Percentiles rank a stretch among this genome's conserved stretches.
Conservation (phyloP, 2,888 invertebrate genomes). For the Psococerastis gibbosa region DNA sequence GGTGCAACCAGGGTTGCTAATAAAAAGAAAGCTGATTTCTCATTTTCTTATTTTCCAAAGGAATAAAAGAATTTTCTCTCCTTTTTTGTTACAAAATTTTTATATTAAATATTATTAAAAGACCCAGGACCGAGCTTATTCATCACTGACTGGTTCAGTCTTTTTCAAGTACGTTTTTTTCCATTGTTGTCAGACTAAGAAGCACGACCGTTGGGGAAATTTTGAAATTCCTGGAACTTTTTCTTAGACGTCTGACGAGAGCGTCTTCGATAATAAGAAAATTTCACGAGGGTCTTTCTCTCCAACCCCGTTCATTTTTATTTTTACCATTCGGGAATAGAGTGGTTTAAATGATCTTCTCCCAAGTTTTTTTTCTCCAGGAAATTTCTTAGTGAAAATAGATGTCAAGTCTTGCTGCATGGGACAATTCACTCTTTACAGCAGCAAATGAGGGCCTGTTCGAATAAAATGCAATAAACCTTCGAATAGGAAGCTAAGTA, state of each 20-base stretch:
- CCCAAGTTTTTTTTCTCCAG: no score
- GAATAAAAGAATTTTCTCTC: slow-evolving; percentile 11
- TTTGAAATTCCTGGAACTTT: neutral
- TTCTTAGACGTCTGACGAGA: neutral
- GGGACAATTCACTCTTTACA: no score
- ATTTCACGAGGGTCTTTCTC: slow-evolving; percentile 9
- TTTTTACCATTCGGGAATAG: neutral
- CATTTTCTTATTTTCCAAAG: slow-evolving; percentile 11
- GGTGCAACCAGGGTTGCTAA: slow-evolving; percentile 9
- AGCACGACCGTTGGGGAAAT: neutral
- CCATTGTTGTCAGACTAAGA: neutral
- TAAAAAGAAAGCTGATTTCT: slow-evolving; percentile 11
- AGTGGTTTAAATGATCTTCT: no score
- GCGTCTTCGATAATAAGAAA: slow-evolving; percentile 6
- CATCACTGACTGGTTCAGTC: neutral
- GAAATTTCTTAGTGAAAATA: no score
- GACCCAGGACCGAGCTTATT: neutral
- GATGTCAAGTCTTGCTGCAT: no score
- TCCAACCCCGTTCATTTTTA: neutral
- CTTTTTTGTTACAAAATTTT: slow-evolving; percentile 11
- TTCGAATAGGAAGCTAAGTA: no score
- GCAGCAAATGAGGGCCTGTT: no score
- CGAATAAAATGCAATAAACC: no score
- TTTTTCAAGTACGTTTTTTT: slow-evolving; percentile 8
- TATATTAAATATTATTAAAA: slow-evolving; percentile 7